Conservation (phyloP, 2,797 vertebrate species). For the Ciconia nigra region DNA sequence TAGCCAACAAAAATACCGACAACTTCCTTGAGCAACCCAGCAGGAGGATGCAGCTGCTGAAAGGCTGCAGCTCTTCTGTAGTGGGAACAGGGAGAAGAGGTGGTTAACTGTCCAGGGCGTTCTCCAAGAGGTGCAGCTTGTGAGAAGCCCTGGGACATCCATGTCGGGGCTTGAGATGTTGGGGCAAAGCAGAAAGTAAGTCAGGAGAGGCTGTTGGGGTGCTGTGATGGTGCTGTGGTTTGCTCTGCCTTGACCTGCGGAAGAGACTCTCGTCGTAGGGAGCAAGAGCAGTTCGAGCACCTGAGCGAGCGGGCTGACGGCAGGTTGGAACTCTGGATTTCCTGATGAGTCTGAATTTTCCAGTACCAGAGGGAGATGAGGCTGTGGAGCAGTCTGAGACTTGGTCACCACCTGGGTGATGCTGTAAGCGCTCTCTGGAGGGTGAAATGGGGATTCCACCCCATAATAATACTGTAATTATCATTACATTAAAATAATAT, state of each 20-base stretch:
- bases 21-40: accelerated
- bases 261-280: not conserved
- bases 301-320: not conserved
- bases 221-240: accelerated
- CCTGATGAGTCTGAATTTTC: accelerated
- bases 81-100: not conserved
- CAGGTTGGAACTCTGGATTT: not conserved
- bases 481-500: not conserved
- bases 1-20: not conserved
- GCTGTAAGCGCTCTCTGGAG: accelerated
- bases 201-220: accelerated
- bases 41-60: not conserved
- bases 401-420: not conserved
- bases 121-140: not conserved
- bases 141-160: not conserved
- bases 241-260: not conserved
- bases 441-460: not conserved
- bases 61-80: not conserved
- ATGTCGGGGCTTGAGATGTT: not conserved
- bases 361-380: too few species aligned
- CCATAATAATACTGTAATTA: not conserved
- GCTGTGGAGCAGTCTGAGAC: not conserved
- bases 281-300: accelerated
- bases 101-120: accelerated
- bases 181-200: not conserved